A percentile compares a stretch with the other conserved stretches of the same genome.
These are phyloP conservation scores for Amorpha juglandis DNA, from an alignment of 2,888 invertebrate species.

Conservation along the genomic window DNA sequence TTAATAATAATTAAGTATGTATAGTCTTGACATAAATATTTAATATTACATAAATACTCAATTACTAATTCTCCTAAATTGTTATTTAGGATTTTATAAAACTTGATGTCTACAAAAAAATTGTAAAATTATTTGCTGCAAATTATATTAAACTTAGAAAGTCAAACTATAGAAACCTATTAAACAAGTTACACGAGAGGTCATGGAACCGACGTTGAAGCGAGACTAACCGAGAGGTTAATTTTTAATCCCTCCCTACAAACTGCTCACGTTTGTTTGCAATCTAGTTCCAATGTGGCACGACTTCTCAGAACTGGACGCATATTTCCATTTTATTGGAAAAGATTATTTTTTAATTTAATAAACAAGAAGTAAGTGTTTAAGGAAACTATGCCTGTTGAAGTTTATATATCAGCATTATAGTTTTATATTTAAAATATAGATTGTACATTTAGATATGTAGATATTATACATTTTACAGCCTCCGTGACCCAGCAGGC, in stretches of 20 bases:
- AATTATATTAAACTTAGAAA: slow-evolving; percentile 10
- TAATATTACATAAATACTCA: background rate
- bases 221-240: slow-evolving; percentile 52
- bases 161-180: slow-evolving; percentile 23
- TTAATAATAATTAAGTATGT: too few species aligned
- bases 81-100: background rate
- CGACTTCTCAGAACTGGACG: slow-evolving; percentile 20
- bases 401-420: too few species aligned
- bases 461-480: too few species aligned
- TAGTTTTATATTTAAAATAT: too few species aligned
- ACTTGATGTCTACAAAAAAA: too few species aligned
- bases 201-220: slow-evolving; percentile 42
- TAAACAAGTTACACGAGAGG: slow-evolving; percentile 30
- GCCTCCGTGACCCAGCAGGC: too few species aligned
- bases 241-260: slow-evolving; percentile 47
- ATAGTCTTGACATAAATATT: too few species aligned
- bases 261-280: slow-evolving; percentile 27
- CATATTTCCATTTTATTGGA: slow-evolving; percentile 19
- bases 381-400: background rate
- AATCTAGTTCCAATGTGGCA: slow-evolving; percentile 24
- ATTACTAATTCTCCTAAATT: too few species aligned
- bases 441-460: too few species aligned
- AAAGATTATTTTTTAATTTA: slow-evolving; percentile 8
- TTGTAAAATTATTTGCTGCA: background rate
- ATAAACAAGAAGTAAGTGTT: slow-evolving; percentile 6